Base-by-base conservation (phyloP, 2,797 vertebrate species). In the Hippoglossus hippoglossus region DNA sequence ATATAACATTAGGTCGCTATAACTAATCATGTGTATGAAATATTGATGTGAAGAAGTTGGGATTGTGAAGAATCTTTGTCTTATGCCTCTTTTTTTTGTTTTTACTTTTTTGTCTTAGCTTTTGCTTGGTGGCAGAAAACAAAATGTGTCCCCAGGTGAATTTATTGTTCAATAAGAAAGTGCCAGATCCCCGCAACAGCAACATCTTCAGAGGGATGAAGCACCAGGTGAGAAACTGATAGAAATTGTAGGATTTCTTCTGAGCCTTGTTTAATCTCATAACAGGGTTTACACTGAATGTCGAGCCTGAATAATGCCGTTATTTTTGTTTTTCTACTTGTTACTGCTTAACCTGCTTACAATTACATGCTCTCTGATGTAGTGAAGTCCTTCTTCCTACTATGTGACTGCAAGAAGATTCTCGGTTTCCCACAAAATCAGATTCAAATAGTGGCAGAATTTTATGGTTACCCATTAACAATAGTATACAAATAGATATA, bases 131-230 rank as follows among this genome's bases (percentile, higher is more conserved):
- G 13, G 13, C 18, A 57, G 6, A 12, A 49, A 74, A 34, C 8
- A 84, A 82, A 67, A 4, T 5, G 0, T 79, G 61, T 25, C 53
- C 44, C 7, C 11, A 74, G 36, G 5, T 71, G 31, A 51, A 34
- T 28, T 54, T 0, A 3, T 84, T 54, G 68, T 63, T 75, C 13
- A 72, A 34, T 62, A 64, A 78, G 16, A 93, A 91, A 73, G 83
- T 94, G 31, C 94, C 95, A 21, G 94, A 95, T 87, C 92, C 95
- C 5, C 52, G 82, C 54, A 94, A 95, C 68, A 95, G 95, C 81
- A 68, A 70, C 22, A 89, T 94, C 57, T 91, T 94, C 71, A 75
- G 41, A 78, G 81, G 90, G 26, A 75, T 85, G 71, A 87, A 79
- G 63, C 49, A 73, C 41, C 91, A 93, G 90, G 94, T 94, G 60